Evolutionary conservation across 2,888 invertebrate genomes (phyloP).

Genomic region (Megamerina dolium): DNA sequence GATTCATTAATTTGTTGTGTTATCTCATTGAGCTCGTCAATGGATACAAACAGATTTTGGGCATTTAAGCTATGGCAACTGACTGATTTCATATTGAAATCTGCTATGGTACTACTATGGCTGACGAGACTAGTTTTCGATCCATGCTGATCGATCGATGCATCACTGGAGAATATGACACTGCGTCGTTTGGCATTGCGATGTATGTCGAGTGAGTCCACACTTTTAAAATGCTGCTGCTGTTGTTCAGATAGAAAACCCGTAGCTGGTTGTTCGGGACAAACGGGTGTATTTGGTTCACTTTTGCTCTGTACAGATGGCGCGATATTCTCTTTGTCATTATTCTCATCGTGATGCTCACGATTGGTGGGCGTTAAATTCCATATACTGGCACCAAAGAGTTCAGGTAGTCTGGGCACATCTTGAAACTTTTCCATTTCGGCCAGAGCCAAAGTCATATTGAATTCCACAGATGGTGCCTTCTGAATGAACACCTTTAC

Average conservation of each 20-base stretch:
- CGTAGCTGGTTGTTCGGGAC: conserved; percentile 24
- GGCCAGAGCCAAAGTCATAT: conserved; percentile 29
- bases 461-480: conserved; percentile 40
- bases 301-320: conserved; percentile 28
- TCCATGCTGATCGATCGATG: conserved; percentile 26
- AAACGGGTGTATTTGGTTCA: conserved; percentile 34
- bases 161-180: conserved; percentile 27
- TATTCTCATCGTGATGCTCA: conserved; percentile 18
- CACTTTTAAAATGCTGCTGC: conserved; percentile 37
- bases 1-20: conserved; percentile 47
- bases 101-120: conserved; percentile 34
- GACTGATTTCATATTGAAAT: conserved; percentile 47
- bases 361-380: conserved; percentile 26
- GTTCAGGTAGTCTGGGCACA: conserved; percentile 34
- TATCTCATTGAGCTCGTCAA: conserved; percentile 49
- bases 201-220: conserved; percentile 34
- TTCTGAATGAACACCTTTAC: conserved; percentile 41
- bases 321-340: conserved; percentile 37
- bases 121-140: conserved; percentile 39
- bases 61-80: conserved; percentile 47
- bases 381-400: conserved; percentile 30
- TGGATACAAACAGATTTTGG: conserved; percentile 45
- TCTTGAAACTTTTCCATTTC: conserved; percentile 27
- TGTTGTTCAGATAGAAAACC: conserved; percentile 27
- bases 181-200: conserved; percentile 22